phyloP scores from a whole-genome alignment of 1,140 invertebrate genomes.

The Pseudomyrmex flavicornis region DNA sequence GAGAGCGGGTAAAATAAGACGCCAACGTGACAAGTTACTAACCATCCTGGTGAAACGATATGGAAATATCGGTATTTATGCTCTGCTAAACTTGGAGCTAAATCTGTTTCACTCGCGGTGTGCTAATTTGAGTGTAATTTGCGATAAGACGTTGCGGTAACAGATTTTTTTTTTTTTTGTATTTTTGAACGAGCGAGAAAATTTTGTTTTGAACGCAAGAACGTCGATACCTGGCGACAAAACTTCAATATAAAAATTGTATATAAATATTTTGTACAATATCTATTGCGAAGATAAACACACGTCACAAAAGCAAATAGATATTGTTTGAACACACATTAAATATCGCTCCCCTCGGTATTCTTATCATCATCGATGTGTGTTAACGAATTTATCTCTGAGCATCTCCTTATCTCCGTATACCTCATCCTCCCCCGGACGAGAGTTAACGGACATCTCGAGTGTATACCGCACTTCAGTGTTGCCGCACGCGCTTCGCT shows the following conservation, averaged over 20 bases:
- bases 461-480: not conserved
- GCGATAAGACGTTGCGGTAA: not conserved
- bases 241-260: not conserved
- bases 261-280: not conserved
- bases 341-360: not conserved
- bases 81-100: not conserved
- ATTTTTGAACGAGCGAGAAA: not conserved
- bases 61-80: constrained; percentile 13
- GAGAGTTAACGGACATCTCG: not conserved
- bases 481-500: not conserved
- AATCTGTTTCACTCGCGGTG: not conserved
- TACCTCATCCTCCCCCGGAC: not conserved
- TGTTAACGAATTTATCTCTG: not conserved
- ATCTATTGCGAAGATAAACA: not conserved
- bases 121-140: not conserved
- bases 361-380: not conserved
- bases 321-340: too few relatives aligned
- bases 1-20: constrained; percentile 29
- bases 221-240: not conserved
- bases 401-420: not conserved
- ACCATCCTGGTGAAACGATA: constrained; percentile 1
- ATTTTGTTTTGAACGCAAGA: not conserved
- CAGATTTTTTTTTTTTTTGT: too few relatives aligned
- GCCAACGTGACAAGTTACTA: constrained; percentile 15
- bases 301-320: too few relatives aligned